Evolutionary conservation across 2,113 vertebrate species (phyloP), one percentile per base, ranked within the genome.

Genomic region (Orycteropus afer): DNA sequence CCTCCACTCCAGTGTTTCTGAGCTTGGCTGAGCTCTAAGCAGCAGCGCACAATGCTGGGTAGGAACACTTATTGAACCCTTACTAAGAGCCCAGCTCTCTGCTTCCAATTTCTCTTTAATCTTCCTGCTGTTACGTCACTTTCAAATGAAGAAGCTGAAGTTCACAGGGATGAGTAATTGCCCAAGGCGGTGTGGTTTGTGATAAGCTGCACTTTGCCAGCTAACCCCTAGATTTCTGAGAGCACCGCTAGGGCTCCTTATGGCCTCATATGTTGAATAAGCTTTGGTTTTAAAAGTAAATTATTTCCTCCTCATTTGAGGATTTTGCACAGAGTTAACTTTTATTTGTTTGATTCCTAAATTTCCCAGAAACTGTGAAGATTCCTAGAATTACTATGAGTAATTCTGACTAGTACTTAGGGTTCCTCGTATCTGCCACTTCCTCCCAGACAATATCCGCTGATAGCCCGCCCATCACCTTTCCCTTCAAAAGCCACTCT

Each of bases 131-230:
- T 14, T 42, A 74, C 13, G 73, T 69, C 53, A n/a, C 27, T 69
- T 49, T 86, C 34, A 84, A 77, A 92, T 27, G 81, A 95, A 77
- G 90, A 95, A 95, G 81, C 53, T 15, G 73, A 92, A 49, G 14
- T 74, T 67, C 78, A 27, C 37, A 78, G 27, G 42, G 57, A 78
- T 82, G 74, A 85, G 77, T 88, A 94, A 80, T 63, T 79, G 53
- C 37, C 29, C 34, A 27, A 23, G 34, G 37, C 9, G 27, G 27
- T 34, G 42, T 49, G 42, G 42, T 51, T 23, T 69, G 45, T 45
- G 55, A 79, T 22, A 29, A 32, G 47, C 8, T 80, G 34, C 10
- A 25, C 40, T 32, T 57, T 51, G 15, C 45, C 34, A 45, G 47
- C 34, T 15, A 89, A 85, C 20, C 12, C 49, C 1, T 9, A 3